Conservation (phyloP, 2,797 vertebrate species). For the Tangara arthus region DNA sequence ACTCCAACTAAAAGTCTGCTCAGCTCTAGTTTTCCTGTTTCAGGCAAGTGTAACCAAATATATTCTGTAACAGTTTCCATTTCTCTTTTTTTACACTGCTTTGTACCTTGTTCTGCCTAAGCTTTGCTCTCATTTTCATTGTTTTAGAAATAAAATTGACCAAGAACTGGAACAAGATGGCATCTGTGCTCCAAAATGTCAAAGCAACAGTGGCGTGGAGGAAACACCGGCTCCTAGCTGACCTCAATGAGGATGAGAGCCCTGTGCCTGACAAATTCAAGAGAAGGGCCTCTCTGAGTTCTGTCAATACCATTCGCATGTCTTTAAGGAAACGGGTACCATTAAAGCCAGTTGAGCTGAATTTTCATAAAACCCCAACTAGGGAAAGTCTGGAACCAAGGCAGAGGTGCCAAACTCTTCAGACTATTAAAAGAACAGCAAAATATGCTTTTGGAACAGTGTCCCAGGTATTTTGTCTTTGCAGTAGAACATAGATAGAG, state of each 20-base stretch:
- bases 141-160: neutral
- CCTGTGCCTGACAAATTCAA: constrained; percentile 75
- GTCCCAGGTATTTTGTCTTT: constrained; percentile 82
- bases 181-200: constrained; percentile 77
- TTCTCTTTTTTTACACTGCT: neutral
- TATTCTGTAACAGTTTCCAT: neutral
- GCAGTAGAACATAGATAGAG: neutral
- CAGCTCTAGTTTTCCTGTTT: neutral
- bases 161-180: constrained; percentile 49
- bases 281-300: constrained; percentile 74
- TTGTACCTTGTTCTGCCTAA: neutral
- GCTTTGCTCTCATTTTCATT: neutral
- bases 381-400: constrained; percentile 77
- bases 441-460: constrained; percentile 81
- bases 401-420: constrained; percentile 71
- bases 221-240: constrained; percentile 81
- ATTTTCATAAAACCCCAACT: constrained; percentile 69
- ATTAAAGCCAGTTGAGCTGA: constrained; percentile 80
- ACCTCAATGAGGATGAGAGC: constrained; percentile 76
- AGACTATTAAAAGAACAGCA: constrained; percentile 80
- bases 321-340: constrained; percentile 86
- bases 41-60: neutral
- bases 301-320: constrained; percentile 83
- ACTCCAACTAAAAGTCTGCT: neutral
- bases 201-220: constrained; percentile 76